phyloP scores from a whole-genome alignment of 2,888 invertebrate genomes.

The Chloroclystis v-ata region DNA sequence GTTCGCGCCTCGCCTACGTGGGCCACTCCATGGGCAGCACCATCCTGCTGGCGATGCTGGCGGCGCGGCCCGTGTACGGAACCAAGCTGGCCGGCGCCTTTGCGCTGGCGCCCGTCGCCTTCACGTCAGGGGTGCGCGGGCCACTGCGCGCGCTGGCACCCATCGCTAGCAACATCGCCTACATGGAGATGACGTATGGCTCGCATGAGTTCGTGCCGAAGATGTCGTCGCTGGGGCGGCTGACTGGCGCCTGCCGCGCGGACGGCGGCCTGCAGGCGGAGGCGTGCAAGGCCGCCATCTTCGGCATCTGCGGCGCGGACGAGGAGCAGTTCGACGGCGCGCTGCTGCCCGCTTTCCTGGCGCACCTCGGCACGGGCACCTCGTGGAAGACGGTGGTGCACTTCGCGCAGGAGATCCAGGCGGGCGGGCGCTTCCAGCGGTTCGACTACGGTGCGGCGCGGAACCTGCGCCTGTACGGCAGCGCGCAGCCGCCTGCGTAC shows the following conservation, averaged over 20 bases:
- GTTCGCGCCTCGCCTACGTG: slow-evolving; percentile 80
- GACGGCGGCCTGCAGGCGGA: slow-evolving; percentile 63
- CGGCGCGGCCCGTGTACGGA: slow-evolving; percentile 82
- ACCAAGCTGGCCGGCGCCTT: slow-evolving; percentile 80
- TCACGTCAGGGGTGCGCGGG: slow-evolving; percentile 80
- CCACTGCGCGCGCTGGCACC: slow-evolving; percentile 83
- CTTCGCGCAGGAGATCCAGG: slow-evolving; percentile 78
- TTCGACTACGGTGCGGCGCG: slow-evolving; percentile 82
- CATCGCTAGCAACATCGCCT: slow-evolving; percentile 76
- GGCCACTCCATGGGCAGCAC: slow-evolving; percentile 96
- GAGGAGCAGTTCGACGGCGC: slow-evolving; percentile 82
- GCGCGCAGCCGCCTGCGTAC: slow-evolving; percentile 79
- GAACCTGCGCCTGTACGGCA: slow-evolving; percentile 79
- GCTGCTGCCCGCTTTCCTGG: slow-evolving; percentile 82
- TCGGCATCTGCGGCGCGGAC: slow-evolving; percentile 85
- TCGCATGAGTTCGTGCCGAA: slow-evolving; percentile 85
- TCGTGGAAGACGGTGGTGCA: slow-evolving; percentile 86
- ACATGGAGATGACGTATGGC: slow-evolving; percentile 81
- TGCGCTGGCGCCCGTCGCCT: slow-evolving; percentile 84
- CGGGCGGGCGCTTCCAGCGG: slow-evolving; percentile 78
- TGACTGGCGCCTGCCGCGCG: slow-evolving; percentile 77
- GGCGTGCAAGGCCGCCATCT: slow-evolving; percentile 84
- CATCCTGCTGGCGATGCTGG: slow-evolving; percentile 83
- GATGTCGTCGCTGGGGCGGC: slow-evolving; percentile 73
- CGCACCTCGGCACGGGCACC: slow-evolving; percentile 85